A percentile compares a stretch with the other conserved stretches of the same genome.
Evolutionary conservation across 2,113 vertebrate species (phyloP).

Genomic region (Ammodytes marinus): DNA sequence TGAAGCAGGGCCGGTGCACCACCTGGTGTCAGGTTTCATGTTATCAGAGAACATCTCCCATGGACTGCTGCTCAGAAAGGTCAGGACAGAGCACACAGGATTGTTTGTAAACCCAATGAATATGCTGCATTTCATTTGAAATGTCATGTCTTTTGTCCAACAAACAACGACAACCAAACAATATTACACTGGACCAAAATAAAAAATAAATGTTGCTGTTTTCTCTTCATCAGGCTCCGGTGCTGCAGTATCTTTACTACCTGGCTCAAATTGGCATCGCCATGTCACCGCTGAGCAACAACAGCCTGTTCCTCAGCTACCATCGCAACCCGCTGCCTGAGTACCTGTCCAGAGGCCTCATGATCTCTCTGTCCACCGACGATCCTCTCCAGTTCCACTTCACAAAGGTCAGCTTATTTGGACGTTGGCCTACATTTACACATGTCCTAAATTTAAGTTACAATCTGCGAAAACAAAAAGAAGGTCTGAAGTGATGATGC

Average conservation of each 20-base stretch:
- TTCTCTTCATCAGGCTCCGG: constrained; percentile 87
- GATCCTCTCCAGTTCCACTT: constrained; percentile 98
- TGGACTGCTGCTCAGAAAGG: constrained; percentile 95
- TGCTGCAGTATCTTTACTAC: constrained; percentile 98
- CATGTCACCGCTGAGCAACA: constrained; percentile 98
- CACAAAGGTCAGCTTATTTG: constrained; percentile 89
- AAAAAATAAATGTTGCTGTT: neutral
- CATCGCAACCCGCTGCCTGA: constrained; percentile 96
- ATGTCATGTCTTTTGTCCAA: no score
- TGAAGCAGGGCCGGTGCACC: constrained; percentile 96
- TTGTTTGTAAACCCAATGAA: neutral
- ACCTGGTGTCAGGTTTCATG: constrained; percentile 97
- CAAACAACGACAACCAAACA: no score
- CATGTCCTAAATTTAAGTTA: neutral
- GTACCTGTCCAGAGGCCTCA: constrained; percentile 94
- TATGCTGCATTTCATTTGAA: neutral
- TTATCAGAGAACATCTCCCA: constrained; percentile 98
- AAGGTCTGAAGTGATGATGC: neutral
- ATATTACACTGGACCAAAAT: no score
- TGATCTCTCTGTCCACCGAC: constrained; percentile 96
- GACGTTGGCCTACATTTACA: neutral
- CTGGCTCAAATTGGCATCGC: constrained; percentile 96
- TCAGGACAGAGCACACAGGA: constrained; percentile 48
- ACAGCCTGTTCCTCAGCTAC: constrained; percentile 98
- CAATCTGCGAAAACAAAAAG: neutral